Conservation (phyloP, 2,888 invertebrate species). For the Lydus trimaculatus region DNA sequence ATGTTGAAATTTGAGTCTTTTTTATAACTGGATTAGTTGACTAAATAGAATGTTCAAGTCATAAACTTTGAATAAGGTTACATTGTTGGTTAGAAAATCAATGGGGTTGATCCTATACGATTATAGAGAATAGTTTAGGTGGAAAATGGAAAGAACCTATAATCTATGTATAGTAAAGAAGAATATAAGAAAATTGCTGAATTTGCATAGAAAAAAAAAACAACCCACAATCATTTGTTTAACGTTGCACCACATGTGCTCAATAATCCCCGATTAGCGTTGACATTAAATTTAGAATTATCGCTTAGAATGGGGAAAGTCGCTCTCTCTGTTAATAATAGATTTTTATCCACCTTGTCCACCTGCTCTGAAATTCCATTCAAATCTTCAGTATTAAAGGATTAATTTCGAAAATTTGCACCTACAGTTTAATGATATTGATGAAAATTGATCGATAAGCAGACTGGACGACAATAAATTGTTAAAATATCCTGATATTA, state of each 20-base stretch:
- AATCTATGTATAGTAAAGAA: neutral
- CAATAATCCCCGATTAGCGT: no score
- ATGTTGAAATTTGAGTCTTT: conserved; percentile 9
- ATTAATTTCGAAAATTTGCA: neutral
- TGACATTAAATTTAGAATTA: no score
- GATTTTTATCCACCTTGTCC: neutral
- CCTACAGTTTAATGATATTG: neutral
- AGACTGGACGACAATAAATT: neutral
- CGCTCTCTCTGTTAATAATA: no score
- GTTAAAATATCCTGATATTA: neutral
- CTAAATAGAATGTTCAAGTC: conserved; percentile 6
- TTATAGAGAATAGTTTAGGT: neutral
- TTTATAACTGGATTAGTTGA: conserved; percentile 11
- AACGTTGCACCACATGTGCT: no score
- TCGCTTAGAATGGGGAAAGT: no score
- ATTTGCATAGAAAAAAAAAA: neutral
- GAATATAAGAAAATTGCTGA: neutral
- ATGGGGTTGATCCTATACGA: neutral
- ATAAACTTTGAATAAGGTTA: conserved; percentile 7
- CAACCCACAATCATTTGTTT: no score
- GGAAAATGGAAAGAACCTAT: neutral
- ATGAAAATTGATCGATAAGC: neutral
- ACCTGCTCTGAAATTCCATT: neutral
- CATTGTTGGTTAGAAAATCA: conserved; percentile 4
- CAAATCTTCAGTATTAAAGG: neutral